Percentiles rank a stretch among this genome's conserved stretches.
Evolutionary conservation across 2,113 vertebrate genomes (phyloP).

Genomic region (Xenopus laevis): DNA sequence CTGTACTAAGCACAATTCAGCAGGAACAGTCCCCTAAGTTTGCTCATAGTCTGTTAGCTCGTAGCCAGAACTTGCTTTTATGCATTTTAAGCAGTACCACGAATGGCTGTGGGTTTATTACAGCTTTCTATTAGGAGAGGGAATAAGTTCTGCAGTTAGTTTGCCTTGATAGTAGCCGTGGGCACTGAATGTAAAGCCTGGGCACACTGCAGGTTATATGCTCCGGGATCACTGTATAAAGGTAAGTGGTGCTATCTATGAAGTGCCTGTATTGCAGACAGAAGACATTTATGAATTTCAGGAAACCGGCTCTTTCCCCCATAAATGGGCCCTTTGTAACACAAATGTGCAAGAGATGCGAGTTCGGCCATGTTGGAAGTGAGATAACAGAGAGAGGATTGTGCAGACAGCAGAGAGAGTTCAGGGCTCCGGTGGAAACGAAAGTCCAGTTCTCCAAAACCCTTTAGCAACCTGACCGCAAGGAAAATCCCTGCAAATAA

Average conservation of each 20-base stretch:
- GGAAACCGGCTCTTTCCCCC: not conserved
- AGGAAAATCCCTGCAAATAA: constrained; percentile 14
- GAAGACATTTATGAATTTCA: constrained; percentile 9
- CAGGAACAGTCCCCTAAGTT: too few species aligned
- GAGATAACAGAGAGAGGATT: constrained; percentile 23
- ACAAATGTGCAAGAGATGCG: not conserved
- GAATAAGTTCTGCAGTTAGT: not conserved
- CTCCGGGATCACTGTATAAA: not conserved
- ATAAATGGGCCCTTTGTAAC: constrained; percentile 17
- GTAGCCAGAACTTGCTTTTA: too few species aligned
- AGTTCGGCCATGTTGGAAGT: constrained; percentile 15
- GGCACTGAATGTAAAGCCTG: not conserved
- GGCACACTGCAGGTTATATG: not conserved
- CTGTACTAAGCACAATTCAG: too few species aligned
- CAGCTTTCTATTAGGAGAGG: constrained; percentile 6
- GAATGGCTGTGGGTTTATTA: too few species aligned
- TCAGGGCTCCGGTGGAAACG: not conserved
- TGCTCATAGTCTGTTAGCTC: not conserved
- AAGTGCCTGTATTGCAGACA: not conserved
- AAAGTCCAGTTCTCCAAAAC: not conserved
- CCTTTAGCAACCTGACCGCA: constrained; percentile 20
- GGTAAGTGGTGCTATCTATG: not conserved
- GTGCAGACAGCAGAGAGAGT: not conserved
- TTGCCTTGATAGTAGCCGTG: too few species aligned
- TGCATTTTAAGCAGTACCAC: too few species aligned